Evolutionary conservation across 2,113 vertebrate genomes (phyloP), one percentile per base, ranked within the genome.

Genomic region (Natator depressus): DNA sequence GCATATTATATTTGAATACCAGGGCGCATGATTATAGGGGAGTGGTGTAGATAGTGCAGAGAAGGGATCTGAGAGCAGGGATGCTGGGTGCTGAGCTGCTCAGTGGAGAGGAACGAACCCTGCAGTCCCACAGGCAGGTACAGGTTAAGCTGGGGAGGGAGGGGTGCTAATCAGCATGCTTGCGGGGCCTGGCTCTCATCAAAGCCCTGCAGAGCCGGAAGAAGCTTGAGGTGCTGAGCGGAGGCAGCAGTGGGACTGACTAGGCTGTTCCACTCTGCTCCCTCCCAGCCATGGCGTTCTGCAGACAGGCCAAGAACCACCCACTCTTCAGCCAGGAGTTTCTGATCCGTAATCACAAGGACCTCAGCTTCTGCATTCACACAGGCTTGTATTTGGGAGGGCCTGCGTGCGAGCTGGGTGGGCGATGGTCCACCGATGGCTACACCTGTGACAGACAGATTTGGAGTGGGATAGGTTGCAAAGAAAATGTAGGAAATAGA

Each of bases 401-500:
- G 19, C 65, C 65, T n/a, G 4, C 9, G 35, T 38, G 8, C n/a
- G 38, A 72, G 65, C 35, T 72, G 65, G n/a, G 35, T 5, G 35
- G n/a, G 19, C 14, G 5, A n/a, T 10, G n/a, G 16, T 38, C 17
- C n/a, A 38, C 17, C n/a, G 3, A n/a, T 69, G 65, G 17, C 65
- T 69, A 69, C 65, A n/a, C 16, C 14, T n/a, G 62, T 35, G 5
- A 53, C 6, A 50, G 4, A 42, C 42, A 72, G 0, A 25, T 51
- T 0, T 0, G 0, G 10, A 16, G 2, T 69, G 82, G 12, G 29
- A 59, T 4, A 4, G 42, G 25, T 51, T 35, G 88, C 50, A 31
- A 14, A 76, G 2, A 13, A 82, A 19, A 82, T 3, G 10, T 47
- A 25, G n/a, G 24, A 76, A 46, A 76, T 24, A 42, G 72, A 75